Percentiles rank a stretch among this genome's conserved stretches.
phyloP scores from a whole-genome alignment of 2,797 vertebrate species.

The Apogon hyalosoma region DNA sequence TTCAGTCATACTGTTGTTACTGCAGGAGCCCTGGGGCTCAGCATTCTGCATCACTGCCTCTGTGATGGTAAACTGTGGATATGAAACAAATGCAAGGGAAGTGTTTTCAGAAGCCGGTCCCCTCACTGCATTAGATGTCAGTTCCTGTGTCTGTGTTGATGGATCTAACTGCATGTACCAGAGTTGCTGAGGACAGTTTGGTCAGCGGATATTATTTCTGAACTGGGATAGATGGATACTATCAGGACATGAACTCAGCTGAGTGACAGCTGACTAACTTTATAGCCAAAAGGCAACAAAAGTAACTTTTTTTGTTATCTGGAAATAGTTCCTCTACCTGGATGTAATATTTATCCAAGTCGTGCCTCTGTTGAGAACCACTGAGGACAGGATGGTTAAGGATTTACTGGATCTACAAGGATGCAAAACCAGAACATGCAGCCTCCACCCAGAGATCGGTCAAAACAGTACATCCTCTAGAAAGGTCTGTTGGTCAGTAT shows the following conservation, averaged over 20 bases:
- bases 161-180: not conserved
- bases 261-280: slow-evolving; percentile 37
- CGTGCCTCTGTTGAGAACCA: slow-evolving; percentile 17
- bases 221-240: slow-evolving; percentile 24
- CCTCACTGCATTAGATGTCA: slow-evolving; percentile 28
- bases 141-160: slow-evolving; percentile 12
- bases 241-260: slow-evolving; percentile 39
- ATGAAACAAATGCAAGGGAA: slow-evolving; percentile 42
- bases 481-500: slow-evolving; percentile 58
- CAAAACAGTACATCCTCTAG: slow-evolving; percentile 42
- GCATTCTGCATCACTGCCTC: slow-evolving; percentile 65
- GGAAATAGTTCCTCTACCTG: not conserved
- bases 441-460: slow-evolving; percentile 33
- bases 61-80: slow-evolving; percentile 30
- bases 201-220: slow-evolving; percentile 24
- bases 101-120: slow-evolving; percentile 26
- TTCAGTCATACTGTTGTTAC: slow-evolving; percentile 51
- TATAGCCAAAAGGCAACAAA: slow-evolving; percentile 13
- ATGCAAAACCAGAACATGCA: slow-evolving; percentile 40
- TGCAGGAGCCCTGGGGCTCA: slow-evolving; percentile 54
- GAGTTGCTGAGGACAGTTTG: slow-evolving; percentile 17
- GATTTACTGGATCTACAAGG: slow-evolving; percentile 50
- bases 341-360: slow-evolving; percentile 12
- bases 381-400: slow-evolving; percentile 54
- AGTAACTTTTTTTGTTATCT: not conserved